Evolutionary conservation across 1,140 invertebrate genomes (phyloP).

Genomic region (Drosophila trapezifrons): DNA sequence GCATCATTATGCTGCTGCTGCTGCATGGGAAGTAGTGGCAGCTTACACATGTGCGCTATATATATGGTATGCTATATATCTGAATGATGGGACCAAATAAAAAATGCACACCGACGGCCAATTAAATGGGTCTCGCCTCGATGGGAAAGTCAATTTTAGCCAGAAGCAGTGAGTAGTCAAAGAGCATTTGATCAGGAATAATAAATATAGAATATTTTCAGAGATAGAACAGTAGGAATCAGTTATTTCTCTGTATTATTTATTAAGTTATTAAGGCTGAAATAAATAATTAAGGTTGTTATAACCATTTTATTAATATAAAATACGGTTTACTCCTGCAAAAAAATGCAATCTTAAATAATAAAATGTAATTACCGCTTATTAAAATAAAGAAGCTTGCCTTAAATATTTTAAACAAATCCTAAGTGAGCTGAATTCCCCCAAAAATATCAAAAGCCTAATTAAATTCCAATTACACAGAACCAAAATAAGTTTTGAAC

Average conservation of each 20-base stretch:
- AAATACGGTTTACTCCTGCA: too few species aligned
- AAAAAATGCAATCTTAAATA: too few species aligned
- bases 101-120: conserved; percentile 32
- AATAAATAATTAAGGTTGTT: background rate
- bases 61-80: conserved; percentile 6
- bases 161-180: too few species aligned
- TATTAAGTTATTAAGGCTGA: background rate
- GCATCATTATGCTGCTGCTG: conserved; percentile 63
- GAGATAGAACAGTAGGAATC: too few species aligned
- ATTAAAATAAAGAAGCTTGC: background rate
- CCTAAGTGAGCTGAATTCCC: too few species aligned
- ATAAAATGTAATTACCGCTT: too few species aligned
- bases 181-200: too few species aligned
- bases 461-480: background rate
- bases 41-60: conserved; percentile 38
- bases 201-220: background rate
- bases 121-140: conserved; percentile 25
- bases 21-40: conserved; percentile 51
- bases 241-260: background rate
- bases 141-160: conserved; percentile 21
- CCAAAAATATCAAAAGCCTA: background rate
- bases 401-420: background rate
- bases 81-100: conserved; percentile 14
- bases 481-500: background rate
- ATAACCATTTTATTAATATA: too few species aligned